These are phyloP conservation scores for Laothoe populi DNA, from an alignment of 2,888 invertebrate genomes.

Conservation along the genomic window DNA sequence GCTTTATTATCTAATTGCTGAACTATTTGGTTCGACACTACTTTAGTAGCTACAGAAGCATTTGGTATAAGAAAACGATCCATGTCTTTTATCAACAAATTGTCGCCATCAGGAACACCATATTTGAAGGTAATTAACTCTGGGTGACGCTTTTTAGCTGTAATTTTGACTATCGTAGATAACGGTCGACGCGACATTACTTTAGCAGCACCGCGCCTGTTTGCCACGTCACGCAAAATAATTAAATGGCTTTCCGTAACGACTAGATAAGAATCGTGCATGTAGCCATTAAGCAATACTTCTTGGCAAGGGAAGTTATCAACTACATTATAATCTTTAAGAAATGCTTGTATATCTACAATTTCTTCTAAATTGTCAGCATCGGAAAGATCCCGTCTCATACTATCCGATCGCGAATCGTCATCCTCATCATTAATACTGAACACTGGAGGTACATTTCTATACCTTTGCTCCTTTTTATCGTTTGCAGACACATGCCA, in stretches of 20 bases:
- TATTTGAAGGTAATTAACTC: slow-evolving; percentile 99
- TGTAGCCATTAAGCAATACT: slow-evolving; percentile 94
- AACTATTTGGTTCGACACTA: slow-evolving; percentile 94
- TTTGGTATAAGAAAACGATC: slow-evolving; percentile 96
- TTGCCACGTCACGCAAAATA: slow-evolving; percentile 92
- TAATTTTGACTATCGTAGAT: slow-evolving; percentile 97
- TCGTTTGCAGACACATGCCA: slow-evolving; percentile 94
- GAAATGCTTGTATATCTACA: slow-evolving; percentile 91
- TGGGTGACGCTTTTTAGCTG: slow-evolving; percentile 97
- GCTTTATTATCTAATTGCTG: slow-evolving; percentile 73
- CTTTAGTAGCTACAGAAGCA: slow-evolving; percentile 94
- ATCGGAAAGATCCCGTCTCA: slow-evolving; percentile 70
- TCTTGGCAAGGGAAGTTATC: slow-evolving; percentile 96
- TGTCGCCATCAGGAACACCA: slow-evolving; percentile 92
- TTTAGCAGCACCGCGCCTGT: slow-evolving; percentile 91
- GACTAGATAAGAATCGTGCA: slow-evolving; percentile 94
- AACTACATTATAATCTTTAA: slow-evolving; percentile 93
- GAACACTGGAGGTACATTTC: slow-evolving; percentile 96
- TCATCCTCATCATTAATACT: slow-evolving; percentile 95
- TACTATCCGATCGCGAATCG: slow-evolving; percentile 63
- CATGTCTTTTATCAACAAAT: slow-evolving; percentile 93
- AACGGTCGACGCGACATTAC: slow-evolving; percentile 95
- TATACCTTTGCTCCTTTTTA: slow-evolving; percentile 93
- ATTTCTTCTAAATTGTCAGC: slow-evolving; percentile 89
- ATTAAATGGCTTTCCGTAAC: slow-evolving; percentile 94